phyloP scores from a whole-genome alignment of 2,888 invertebrate genomes.

The Cylindroiulus punctatus region DNA sequence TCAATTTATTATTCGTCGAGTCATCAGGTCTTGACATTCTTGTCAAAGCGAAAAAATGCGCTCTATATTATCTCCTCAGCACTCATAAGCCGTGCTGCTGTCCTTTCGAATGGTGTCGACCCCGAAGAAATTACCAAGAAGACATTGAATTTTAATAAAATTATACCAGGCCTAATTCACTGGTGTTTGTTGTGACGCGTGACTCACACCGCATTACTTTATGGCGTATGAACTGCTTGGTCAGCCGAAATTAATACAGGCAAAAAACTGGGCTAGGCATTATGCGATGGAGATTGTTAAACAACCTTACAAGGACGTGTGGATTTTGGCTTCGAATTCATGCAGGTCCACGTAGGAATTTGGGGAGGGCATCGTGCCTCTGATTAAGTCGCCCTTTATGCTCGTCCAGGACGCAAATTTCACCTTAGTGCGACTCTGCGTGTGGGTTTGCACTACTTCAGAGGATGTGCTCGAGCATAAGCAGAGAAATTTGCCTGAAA shows the following conservation, averaged over 20 bases:
- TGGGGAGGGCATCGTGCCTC: neutral
- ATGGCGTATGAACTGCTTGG: neutral
- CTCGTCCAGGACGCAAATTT: slow-evolving; percentile 11
- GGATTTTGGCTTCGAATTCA: neutral
- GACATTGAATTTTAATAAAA: slow-evolving; percentile 22
- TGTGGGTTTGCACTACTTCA: neutral
- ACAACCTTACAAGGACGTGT: neutral
- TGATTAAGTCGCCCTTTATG: neutral
- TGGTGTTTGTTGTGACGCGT: neutral
- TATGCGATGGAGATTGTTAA: neutral
- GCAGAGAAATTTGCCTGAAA: no score
- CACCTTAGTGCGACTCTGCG: neutral
- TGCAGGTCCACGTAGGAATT: slow-evolving; percentile 7
- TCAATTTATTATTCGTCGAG: neutral
- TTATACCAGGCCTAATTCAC: neutral
- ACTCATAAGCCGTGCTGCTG: neutral
- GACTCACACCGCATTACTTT: neutral
- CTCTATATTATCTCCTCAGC: neutral
- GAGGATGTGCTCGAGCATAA: no score
- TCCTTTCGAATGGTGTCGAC: slow-evolving; percentile 18
- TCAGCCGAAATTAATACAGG: neutral
- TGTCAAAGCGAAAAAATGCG: neutral
- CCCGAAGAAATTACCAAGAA: slow-evolving; percentile 4
- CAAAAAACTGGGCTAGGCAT: neutral
- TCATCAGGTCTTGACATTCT: slow-evolving; percentile 20